phyloP scores from a whole-genome alignment of 1,140 invertebrate species.

The Caenorhabditis inopinata region DNA sequence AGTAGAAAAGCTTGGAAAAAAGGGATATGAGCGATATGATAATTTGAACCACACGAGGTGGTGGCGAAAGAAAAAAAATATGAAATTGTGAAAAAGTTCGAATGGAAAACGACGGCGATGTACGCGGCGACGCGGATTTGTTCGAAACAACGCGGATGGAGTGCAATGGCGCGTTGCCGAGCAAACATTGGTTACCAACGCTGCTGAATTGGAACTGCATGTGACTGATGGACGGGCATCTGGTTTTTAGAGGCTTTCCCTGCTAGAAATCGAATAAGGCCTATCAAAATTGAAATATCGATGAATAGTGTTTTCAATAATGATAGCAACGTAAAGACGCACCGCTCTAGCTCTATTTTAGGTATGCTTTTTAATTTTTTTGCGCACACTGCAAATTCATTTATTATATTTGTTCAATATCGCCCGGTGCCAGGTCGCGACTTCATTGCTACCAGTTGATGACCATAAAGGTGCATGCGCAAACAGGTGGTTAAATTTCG shows the following conservation, averaged over 20 bases:
- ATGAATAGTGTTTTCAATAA: no score
- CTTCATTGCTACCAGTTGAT: slow-evolving; percentile 11
- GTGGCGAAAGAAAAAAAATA: background rate
- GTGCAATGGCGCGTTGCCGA: slow-evolving; percentile 14
- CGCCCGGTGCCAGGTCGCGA: slow-evolving; percentile 20
- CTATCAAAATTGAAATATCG: no score
- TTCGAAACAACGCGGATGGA: slow-evolving; percentile 21
- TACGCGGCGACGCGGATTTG: background rate
- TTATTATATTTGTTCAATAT: slow-evolving; percentile 2
- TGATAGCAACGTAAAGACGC: no score
- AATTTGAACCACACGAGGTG: slow-evolving; percentile 25
- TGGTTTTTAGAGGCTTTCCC: background rate
- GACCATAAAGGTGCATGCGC: slow-evolving; percentile 11
- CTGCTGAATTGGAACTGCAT: background rate
- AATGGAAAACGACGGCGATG: background rate
- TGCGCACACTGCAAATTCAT: background rate
- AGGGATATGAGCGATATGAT: slow-evolving; percentile 29
- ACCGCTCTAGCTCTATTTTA: slow-evolving; percentile 5
- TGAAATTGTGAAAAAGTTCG: background rate
- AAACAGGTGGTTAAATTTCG: slow-evolving; percentile 17
- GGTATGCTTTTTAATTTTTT: background rate
- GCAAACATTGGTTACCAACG: slow-evolving; percentile 24
- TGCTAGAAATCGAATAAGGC: no score
- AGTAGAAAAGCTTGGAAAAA: background rate
- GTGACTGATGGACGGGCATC: background rate